Percentiles rank a stretch among this genome's conserved stretches.
These are phyloP conservation scores for Chrysotoxum bicinctum DNA, from an alignment of 2,888 invertebrate genomes.

Conservation along the genomic window DNA sequence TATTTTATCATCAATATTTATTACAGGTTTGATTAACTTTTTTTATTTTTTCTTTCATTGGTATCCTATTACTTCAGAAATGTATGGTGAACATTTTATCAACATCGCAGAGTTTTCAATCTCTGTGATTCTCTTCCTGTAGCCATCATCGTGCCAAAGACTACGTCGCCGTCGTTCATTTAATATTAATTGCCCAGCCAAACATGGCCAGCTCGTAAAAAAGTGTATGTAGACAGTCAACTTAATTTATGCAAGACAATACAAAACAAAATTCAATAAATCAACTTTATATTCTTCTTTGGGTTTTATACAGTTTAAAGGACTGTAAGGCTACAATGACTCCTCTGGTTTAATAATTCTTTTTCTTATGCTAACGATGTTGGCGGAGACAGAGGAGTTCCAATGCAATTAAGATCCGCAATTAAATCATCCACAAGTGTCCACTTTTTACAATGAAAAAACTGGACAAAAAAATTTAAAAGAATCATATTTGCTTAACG, in stretches of 20 bases:
- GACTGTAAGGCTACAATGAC: background rate
- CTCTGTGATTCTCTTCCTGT: conserved; percentile 14
- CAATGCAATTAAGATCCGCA: conserved; percentile 32
- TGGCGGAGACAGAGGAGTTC: background rate
- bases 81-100: conserved; percentile 10
- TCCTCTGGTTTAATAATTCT: background rate
- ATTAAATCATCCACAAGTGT: conserved; percentile 28
- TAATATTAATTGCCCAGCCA: conserved; percentile 29
- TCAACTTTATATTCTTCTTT: conserved; percentile 13
- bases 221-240: background rate
- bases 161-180: conserved; percentile 6
- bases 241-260: conserved; percentile 31
- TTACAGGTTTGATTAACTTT: conserved; percentile 9
- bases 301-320: conserved; percentile 14
- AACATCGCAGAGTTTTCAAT: conserved; percentile 1
- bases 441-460: background rate
- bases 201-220: conserved; percentile 7
- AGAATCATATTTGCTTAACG: background rate
- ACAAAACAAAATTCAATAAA: conserved; percentile 25
- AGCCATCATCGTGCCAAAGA: background rate
- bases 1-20: conserved; percentile 28
- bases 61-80: conserved; percentile 13
- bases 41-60: background rate
- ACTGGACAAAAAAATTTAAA: background rate
- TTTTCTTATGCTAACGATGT: conserved; percentile 15